A percentile compares a stretch with the other conserved stretches of the same genome.
phyloP scores from a whole-genome alignment of 2,797 vertebrate species.

The Lerista edwardsae region DNA sequence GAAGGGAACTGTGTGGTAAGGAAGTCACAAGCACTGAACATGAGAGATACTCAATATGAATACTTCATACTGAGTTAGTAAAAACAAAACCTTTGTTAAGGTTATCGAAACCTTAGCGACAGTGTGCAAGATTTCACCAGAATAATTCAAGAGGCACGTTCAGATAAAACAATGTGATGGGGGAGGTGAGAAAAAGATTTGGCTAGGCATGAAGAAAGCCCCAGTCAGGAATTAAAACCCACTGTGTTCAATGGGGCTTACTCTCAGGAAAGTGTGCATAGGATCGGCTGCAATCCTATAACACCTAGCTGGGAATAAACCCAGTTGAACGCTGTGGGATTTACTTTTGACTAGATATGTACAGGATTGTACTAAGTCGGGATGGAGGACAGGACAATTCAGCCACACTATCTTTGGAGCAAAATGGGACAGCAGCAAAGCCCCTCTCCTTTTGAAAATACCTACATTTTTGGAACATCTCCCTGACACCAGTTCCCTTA shows the following conservation, averaged over 20 bases:
- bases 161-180: neutral
- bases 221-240: neutral
- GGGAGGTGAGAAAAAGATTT: neutral
- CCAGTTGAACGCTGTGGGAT: too few relatives aligned
- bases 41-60: neutral
- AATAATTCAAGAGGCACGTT: neutral
- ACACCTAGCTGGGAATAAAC: too few relatives aligned
- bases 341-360: neutral
- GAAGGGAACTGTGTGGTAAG: accelerated
- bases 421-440: neutral
- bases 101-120: too few relatives aligned
- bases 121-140: neutral
- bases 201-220: neutral
- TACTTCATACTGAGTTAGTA: neutral
- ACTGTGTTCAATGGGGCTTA: neutral
- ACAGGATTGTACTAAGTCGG: neutral
- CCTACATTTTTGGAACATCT: neutral
- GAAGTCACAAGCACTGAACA: neutral
- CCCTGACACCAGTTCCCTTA: neutral
- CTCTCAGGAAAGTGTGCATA: neutral
- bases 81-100: neutral
- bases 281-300: too few relatives aligned
- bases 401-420: neutral
- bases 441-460: neutral
- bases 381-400: neutral